phyloP scores from a whole-genome alignment of 2,113 vertebrate species.

The Clinocottus analis region DNA sequence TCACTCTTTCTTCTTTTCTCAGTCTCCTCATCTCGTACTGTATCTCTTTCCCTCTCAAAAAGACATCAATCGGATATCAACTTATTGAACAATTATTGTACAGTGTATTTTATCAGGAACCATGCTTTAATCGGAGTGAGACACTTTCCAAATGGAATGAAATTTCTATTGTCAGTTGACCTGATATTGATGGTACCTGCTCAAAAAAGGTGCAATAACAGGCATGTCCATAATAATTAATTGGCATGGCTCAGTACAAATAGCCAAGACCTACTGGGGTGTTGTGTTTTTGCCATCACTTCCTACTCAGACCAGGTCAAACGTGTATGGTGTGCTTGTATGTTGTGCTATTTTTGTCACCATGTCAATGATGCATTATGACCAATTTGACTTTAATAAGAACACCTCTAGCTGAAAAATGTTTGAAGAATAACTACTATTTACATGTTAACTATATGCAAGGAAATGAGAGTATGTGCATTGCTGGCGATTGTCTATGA shows the following conservation, averaged over 20 bases:
- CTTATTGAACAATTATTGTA: not conserved
- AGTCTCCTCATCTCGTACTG: not conserved
- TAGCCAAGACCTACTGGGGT: not conserved
- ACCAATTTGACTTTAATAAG: conserved; percentile 16
- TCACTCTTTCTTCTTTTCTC: no score
- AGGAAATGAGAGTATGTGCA: conserved; percentile 3
- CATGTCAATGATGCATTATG: conserved; percentile 24
- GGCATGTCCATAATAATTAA: conserved; percentile 5
- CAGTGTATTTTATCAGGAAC: not conserved
- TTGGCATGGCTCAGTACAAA: not conserved
- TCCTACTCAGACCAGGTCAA: conserved; percentile 19
- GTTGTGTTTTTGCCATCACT: conserved; percentile 8
- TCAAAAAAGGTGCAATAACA: not conserved
- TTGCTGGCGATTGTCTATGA: conserved; percentile 14
- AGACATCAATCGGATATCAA: not conserved
- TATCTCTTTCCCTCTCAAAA: not conserved
- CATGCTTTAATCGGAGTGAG: not conserved
- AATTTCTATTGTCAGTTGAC: not conserved
- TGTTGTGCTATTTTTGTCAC: conserved; percentile 25
- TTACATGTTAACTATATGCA: conserved; percentile 4
- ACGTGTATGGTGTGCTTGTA: not conserved
- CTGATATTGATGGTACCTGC: not conserved
- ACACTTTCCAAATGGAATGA: not conserved
- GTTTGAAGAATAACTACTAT: conserved; percentile 11
- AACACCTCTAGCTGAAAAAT: conserved; percentile 23